Evolutionary conservation across 2,888 invertebrate genomes (phyloP), one percentile per base, ranked within the genome.

Genomic region (Electrophaes corylata): DNA sequence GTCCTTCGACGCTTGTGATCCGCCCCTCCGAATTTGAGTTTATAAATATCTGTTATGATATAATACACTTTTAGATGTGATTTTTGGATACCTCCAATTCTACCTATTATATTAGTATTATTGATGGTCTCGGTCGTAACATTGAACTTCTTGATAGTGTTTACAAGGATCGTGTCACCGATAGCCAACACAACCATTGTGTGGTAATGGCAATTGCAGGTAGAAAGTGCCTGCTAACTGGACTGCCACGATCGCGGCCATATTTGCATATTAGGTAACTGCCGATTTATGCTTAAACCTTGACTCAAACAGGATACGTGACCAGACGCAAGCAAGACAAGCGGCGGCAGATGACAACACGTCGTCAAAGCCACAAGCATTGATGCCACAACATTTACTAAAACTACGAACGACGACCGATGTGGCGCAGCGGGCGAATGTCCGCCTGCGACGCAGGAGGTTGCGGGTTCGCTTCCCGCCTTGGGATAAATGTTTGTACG

Each of bases 141-240:
- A 59, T 54, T 60, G 47, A 51, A 48, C 44, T 54, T 60, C 45
- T 51, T 37, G 44, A 61, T 53, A 49, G 43, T 64, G 64, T 64
- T 56, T 49, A 52, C 54, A 59, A 54, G 56, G 62, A 64, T 67
- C 67, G 68, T 68, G 68, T 71, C 51, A 43, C 29, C 64, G 67
- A 71, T 72, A 73, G 67, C 72, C 75, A 79, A 81, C 78, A 75
- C 77, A 72, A 76, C 72, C 71, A 86, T 86, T 88, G 85, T 88
- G 86, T 88, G 84, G 76, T 83, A 87, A 85, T 83, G 73, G 66
- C 69, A 64, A 66, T 71, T 63, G 62, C 68, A 70, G 62, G 81
- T 84, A 83, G 88, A 89, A 89, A 88, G 88, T 86, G 71, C 61
- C 61, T 72, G 78, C 81, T 85, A 84, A 84, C 81, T 83, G 81